A percentile compares a stretch with the other conserved stretches of the same genome.
These are phyloP conservation scores for Xanthorhoe spadicearia DNA, from an alignment of 2,888 invertebrate genomes.

Conservation along the genomic window DNA sequence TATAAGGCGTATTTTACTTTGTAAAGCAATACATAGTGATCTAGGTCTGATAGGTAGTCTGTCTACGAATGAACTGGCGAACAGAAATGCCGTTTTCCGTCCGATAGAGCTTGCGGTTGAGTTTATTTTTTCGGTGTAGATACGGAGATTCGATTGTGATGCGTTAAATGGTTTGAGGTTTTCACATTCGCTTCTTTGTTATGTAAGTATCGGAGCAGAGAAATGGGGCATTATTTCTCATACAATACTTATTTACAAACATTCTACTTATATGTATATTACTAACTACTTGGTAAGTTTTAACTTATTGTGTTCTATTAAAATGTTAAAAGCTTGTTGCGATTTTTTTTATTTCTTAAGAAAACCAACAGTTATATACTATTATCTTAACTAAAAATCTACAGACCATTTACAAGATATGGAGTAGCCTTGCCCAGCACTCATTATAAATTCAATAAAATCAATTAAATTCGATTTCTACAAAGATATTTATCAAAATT, in stretches of 20 bases:
- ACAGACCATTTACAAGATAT: too few relatives aligned
- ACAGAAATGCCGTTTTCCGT: conserved; percentile 72
- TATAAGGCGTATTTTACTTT: conserved; percentile 15
- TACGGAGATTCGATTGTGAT: conserved; percentile 39
- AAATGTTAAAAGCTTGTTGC: too few relatives aligned
- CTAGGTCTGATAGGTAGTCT: conserved; percentile 35
- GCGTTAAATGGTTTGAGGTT: conserved; percentile 35
- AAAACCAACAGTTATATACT: too few relatives aligned
- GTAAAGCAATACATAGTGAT: conserved; percentile 4
- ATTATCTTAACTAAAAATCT: too few relatives aligned
- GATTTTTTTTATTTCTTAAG: too few relatives aligned
- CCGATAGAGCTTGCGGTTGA: conserved; percentile 35
- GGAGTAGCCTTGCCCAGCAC: too few relatives aligned
- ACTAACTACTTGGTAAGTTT: too few relatives aligned
- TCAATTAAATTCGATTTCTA: conserved; percentile 5
- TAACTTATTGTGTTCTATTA: too few relatives aligned
- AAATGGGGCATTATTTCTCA: neutral
- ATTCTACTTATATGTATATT: too few relatives aligned
- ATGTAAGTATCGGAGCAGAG: conserved; percentile 3
- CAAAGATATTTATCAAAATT: conserved; percentile 42
- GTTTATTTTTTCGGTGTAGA: conserved; percentile 40
- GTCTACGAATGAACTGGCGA: conserved; percentile 61
- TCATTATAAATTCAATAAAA: conserved; percentile 5
- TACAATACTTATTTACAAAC: neutral
- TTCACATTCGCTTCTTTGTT: conserved; percentile 16